Base-by-base conservation (phyloP, 1,140 invertebrate genomes). In the Drosophila tropicalis region DNA sequence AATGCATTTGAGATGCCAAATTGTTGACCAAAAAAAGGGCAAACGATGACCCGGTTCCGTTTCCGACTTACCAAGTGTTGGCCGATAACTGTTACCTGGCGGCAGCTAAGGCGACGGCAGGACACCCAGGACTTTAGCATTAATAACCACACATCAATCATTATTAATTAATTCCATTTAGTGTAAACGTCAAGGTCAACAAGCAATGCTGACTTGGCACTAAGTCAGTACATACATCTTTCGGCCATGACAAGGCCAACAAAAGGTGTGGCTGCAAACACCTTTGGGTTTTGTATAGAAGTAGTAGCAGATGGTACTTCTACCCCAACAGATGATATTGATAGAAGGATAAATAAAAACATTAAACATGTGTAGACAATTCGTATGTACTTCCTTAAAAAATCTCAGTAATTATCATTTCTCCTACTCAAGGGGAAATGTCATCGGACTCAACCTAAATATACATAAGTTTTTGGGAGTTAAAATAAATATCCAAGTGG, bases 101-200 rank as follows among this genome's bases (percentile, higher is more conserved):
- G 12, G 44, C 19, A 12, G 17, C 9, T 29, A 29, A 29, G 29
- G 29, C 44, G 19, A 9, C 2, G 0, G 17, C 44, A 22, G 44
- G 9, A 51, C 3, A 51, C 5, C 3, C 22, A 10, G 17, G 17
- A 51, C 44, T 19, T 51, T 22, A 51, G 17, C 17, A 19, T 3
- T 19, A 47, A 19, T 15, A 39, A 34, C 34, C 60, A 39, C 19
- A 44, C 64, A 84, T 84, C 78, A 76, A 84, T 84, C 81, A 84
- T 78, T 68, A 81, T 78, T 57, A 68, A 86, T 75, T 70, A 76
- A 67, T 44, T 36, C 44, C 56, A 67, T 55, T 77, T 29, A 67
- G 29, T 68, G 69, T 61, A 17, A 40, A 65, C 70, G 73, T 69
- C 67, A 68, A n/a, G 32, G 19, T 40, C 74, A 82, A 78, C 73